Percentiles rank a stretch among this genome's conserved stretches.
phyloP scores from a whole-genome alignment of 2,888 invertebrate species.

The Exephanes ischioxanthus region DNA sequence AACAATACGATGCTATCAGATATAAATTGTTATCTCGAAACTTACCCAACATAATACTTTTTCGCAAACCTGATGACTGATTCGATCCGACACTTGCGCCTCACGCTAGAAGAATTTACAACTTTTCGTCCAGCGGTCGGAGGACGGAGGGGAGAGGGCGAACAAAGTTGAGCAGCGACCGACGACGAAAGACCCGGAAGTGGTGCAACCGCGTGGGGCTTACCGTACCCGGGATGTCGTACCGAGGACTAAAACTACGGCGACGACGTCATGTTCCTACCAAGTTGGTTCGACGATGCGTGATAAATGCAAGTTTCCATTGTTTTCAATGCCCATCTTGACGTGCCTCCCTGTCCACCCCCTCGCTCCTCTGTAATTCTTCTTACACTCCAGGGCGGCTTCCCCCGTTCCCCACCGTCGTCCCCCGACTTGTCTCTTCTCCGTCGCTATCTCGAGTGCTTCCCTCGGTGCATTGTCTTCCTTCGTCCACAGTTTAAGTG shows the following conservation, averaged over 20 bases:
- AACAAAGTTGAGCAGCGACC: conserved; percentile 10
- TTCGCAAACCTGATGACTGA: neutral
- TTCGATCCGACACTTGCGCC: neutral
- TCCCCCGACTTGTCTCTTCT: conserved; percentile 32
- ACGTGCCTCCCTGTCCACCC: neutral
- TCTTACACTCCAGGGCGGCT: neutral
- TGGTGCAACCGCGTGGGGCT: conserved; percentile 9
- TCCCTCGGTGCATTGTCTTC: conserved; percentile 49
- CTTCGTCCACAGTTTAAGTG: conserved; percentile 39
- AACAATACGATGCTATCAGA: neutral
- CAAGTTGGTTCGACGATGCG: conserved; percentile 19
- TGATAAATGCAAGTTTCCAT: conserved; percentile 38
- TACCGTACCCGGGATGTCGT: neutral
- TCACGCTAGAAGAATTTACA: conserved; percentile 5
- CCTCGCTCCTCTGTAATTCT: conserved; percentile 1
- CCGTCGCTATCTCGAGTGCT: conserved; percentile 44
- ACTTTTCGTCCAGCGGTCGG: neutral
- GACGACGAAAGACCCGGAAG: conserved; percentile 12
- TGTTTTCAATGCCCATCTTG: conserved; percentile 15
- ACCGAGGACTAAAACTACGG: conserved; percentile 3
- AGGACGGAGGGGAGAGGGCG: neutral
- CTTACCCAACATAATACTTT: neutral
- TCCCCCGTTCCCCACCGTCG: neutral
- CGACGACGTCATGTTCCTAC: conserved; percentile 17
- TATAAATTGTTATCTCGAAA: neutral